These are phyloP conservation scores for Cyclargus thomasi DNA, from an alignment of 1,140 invertebrate genomes.

Conservation along the genomic window DNA sequence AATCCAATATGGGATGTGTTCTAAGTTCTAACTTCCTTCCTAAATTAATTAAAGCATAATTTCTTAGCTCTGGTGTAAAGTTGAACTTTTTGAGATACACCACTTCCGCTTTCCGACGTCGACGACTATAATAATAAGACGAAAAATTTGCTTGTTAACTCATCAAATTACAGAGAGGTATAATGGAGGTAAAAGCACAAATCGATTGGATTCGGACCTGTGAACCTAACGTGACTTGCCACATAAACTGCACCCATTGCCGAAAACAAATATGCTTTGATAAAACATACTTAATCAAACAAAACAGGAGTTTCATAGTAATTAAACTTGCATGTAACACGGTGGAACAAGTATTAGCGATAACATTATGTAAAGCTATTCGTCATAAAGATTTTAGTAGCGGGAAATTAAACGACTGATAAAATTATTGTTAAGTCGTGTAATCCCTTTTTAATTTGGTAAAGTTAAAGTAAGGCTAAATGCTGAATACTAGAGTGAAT, in stretches of 20 bases:
- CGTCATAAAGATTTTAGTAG: not conserved
- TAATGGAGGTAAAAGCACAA: not conserved
- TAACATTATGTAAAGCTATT: not conserved
- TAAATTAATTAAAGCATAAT: no score
- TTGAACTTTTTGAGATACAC: no score
- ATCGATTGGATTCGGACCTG: not conserved
- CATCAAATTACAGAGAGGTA: no score
- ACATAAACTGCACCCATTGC: not conserved
- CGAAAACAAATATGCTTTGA: not conserved
- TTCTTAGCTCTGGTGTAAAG: no score
- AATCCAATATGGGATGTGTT: no score
- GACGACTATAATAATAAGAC: no score
- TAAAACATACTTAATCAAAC: not conserved
- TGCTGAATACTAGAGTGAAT: not conserved
- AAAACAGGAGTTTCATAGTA: not conserved
- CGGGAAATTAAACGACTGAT: not conserved
- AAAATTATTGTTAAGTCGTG: not conserved
- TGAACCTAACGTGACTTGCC: not conserved
- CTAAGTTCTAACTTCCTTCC: no score
- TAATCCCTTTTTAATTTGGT: not conserved
- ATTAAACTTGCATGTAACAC: constrained; percentile 3
- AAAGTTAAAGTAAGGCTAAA: not conserved
- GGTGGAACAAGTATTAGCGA: not conserved
- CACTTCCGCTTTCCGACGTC: no score
- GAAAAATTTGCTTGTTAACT: no score